Base-by-base conservation (phyloP, 2,113 vertebrate genomes). In the Ascaphus truei region DNA sequence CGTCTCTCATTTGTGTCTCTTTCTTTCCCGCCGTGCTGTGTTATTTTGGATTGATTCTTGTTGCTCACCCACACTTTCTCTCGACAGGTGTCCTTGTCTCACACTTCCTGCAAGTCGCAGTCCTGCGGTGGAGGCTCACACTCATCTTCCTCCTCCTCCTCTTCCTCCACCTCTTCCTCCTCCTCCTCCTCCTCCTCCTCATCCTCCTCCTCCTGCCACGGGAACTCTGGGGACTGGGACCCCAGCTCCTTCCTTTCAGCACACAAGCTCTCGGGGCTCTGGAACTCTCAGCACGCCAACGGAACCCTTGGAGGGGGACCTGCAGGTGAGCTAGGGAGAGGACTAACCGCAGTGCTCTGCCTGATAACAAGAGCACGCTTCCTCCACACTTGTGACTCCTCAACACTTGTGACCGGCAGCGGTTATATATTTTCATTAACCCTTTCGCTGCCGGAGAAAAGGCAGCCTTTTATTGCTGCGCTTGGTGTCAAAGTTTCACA, bases 211-310 rank as follows among this genome's bases (percentile, higher is more conserved):
- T 95, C 94, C 55, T 99, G 95, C 85, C 96, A 95, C 29, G 90
- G 87, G 76, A 98, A 93, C 85, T 95, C 95, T 56, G 95, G 94
- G 74, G 96, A 98, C 84, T 99, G 96, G 96, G 96, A 99, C 83
- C 96, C 96, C 52, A 98, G 96, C 85, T 98, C 96, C 12, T 98
- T 98, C 90, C 88, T 99, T 83, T 99, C 96, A 31, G 96, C 96
- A 74, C 95, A 97, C 87, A 99, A 99, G 86, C 93, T 99, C 77
- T 99, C 95, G 0, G 95, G 96, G 75, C 93, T 99, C 71, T 99
- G 96, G 96, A 99, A 96, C 84, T 98, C 96, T 0, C 89, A 92
- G 64, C 95, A 98, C 86, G 86, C 89, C 79, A 95, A 94, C 0
- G 93, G 94, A 75, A 91, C 89, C 3, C 27, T 26, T 55, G 51